Evolutionary conservation across 1,140 invertebrate genomes (phyloP).

Genomic region (Pogonomyrmex barbatus): DNA sequence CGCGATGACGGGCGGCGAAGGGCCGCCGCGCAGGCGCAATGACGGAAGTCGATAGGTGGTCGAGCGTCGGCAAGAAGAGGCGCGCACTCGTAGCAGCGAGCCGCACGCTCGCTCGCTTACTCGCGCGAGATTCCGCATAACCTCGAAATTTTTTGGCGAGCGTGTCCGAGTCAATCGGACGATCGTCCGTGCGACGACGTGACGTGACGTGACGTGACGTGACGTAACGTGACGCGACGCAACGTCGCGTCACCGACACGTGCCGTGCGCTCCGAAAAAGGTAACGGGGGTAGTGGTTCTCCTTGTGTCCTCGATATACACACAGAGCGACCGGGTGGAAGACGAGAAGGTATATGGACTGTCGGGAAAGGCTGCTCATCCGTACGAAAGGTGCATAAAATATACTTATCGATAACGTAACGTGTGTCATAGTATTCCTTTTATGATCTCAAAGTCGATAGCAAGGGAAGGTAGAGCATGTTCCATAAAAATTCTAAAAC

Average conservation of each 20-base stretch:
- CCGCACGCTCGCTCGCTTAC: constrained; percentile 19
- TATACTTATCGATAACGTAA: neutral
- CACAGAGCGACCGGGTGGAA: neutral
- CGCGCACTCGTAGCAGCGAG: constrained; percentile 54
- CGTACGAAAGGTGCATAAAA: constrained; percentile 59
- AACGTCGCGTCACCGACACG: neutral
- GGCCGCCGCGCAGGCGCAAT: constrained; percentile 63
- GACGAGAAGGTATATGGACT: constrained; percentile 63
- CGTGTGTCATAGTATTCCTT: neutral
- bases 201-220: constrained; percentile 32
- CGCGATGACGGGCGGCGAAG: neutral
- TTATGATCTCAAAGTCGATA: neutral
- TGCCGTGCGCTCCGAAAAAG: neutral
- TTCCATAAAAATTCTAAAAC: neutral
- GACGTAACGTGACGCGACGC: constrained; percentile 14
- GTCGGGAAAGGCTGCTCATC: neutral
- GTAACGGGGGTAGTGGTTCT: neutral
- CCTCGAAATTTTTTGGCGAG: constrained; percentile 69
- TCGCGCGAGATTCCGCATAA: constrained; percentile 61
- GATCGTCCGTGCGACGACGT: constrained; percentile 12
- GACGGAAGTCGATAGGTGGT: constrained; percentile 73
- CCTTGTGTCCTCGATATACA: neutral
- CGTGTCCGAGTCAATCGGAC: constrained; percentile 14
- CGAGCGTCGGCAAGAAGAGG: neutral
- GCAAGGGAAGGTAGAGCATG: neutral